These are phyloP conservation scores for Amblyornis subalaris DNA, from an alignment of 2,113 vertebrate genomes.

Conservation along the genomic window DNA sequence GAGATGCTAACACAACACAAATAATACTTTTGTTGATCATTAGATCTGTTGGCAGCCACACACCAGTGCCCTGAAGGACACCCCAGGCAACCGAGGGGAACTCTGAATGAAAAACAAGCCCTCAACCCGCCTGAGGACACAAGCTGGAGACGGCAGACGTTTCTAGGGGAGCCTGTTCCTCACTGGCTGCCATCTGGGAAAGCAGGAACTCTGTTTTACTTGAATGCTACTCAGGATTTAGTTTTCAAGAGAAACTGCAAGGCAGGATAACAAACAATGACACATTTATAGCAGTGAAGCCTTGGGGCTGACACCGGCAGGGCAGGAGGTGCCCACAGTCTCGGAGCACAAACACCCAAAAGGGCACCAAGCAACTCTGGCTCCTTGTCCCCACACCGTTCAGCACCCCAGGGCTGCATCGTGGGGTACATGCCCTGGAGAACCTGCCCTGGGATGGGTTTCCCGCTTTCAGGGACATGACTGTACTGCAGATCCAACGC, in stretches of 20 bases:
- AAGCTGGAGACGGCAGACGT: rapidly evolving
- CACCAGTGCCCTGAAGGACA: neutral
- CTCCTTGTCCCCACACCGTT: neutral
- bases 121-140: neutral
- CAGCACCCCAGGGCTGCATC: neutral
- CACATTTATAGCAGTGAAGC: neutral
- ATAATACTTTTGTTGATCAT: neutral
- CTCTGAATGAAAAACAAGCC: neutral
- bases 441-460: neutral
- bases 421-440: neutral
- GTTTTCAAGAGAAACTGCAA: neutral
- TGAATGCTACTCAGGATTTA: neutral
- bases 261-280: neutral
- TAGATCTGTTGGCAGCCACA: neutral
- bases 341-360: neutral
- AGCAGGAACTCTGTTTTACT: neutral
- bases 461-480: rapidly evolving
- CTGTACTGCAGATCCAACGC: neutral
- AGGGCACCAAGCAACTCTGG: neutral
- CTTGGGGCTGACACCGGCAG: neutral
- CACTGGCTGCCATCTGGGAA: neutral
- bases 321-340: neutral
- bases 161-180: neutral
- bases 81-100: neutral
- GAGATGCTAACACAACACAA: neutral